Evolutionary conservation across 1,140 invertebrate genomes (phyloP).

Genomic region (Drosophila sp.): DNA sequence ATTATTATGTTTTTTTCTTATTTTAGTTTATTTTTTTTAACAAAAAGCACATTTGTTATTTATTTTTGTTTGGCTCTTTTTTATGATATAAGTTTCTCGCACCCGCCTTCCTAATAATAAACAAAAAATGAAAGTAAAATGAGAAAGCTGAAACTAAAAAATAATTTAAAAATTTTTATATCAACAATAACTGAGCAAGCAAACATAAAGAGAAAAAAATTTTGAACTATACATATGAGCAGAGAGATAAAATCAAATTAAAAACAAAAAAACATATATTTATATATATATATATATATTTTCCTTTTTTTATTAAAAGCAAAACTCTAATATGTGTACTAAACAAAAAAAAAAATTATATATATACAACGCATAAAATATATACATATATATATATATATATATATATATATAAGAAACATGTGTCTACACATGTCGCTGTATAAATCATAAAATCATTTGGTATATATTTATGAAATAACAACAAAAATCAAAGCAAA

Average conservation of each 20-base stretch:
- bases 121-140: slow-evolving; percentile 30
- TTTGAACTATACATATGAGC: slow-evolving; percentile 78
- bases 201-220: slow-evolving; percentile 54
- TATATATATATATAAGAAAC: slow-evolving; percentile 48
- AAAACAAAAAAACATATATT: slow-evolving; percentile 61
- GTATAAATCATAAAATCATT: slow-evolving; percentile 71
- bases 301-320: slow-evolving; percentile 68
- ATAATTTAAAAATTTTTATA: slow-evolving; percentile 29
- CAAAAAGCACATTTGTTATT: slow-evolving; percentile 73
- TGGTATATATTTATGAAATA: slow-evolving; percentile 23
- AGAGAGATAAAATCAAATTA: slow-evolving; percentile 79
- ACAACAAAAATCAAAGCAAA: slow-evolving; percentile 2
- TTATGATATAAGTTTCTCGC: slow-evolving; percentile 38
- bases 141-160: slow-evolving; percentile 30
- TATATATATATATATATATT: slow-evolving; percentile 75
- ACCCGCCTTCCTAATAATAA: slow-evolving; percentile 28
- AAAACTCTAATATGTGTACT: slow-evolving; percentile 67
- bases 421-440: slow-evolving; percentile 63
- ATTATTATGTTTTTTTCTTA: slow-evolving; percentile 30
- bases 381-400: slow-evolving; percentile 56
- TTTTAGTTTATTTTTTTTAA: slow-evolving; percentile 56
- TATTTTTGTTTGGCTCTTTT: slow-evolving; percentile 61
- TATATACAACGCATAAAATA: slow-evolving; percentile 58
- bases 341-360: slow-evolving; percentile 50
- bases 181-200: slow-evolving; percentile 52